phyloP scores from a whole-genome alignment of 2,888 invertebrate species.

The Thereva unica region DNA sequence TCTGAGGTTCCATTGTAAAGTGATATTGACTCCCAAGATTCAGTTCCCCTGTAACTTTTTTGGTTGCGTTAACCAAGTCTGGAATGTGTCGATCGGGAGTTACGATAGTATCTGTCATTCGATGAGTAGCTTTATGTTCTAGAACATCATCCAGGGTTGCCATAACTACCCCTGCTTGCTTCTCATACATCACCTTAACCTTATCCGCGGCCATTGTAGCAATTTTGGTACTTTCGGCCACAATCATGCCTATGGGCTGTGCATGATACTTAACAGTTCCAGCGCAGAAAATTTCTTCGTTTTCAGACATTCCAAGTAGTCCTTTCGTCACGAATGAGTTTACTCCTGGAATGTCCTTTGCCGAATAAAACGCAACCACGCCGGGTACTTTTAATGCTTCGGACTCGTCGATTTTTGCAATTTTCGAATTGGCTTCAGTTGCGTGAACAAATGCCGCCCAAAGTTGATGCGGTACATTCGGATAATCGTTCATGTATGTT shows the following conservation, averaged over 20 bases:
- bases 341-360: slow-evolving; percentile 70
- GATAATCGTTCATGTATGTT: slow-evolving; percentile 75
- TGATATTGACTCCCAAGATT: slow-evolving; percentile 71
- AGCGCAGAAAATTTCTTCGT: slow-evolving; percentile 49
- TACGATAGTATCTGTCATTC: background rate
- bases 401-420: slow-evolving; percentile 64
- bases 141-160: slow-evolving; percentile 56
- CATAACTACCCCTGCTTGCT: slow-evolving; percentile 48
- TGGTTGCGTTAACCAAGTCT: too few relatives aligned
- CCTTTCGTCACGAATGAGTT: slow-evolving; percentile 58
- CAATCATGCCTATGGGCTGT: slow-evolving; percentile 72
- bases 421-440: slow-evolving; percentile 62
- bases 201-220: slow-evolving; percentile 62
- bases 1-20: slow-evolving; percentile 77
- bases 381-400: slow-evolving; percentile 67
- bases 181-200: slow-evolving; percentile 59
- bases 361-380: slow-evolving; percentile 66
- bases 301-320: background rate
- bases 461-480: slow-evolving; percentile 68
- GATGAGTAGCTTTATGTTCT: slow-evolving; percentile 40
- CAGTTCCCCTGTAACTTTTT: slow-evolving; percentile 48
- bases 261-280: slow-evolving; percentile 59
- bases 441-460: slow-evolving; percentile 66
- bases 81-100: too few relatives aligned
- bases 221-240: slow-evolving; percentile 64